Evolutionary conservation across 2,113 vertebrate genomes (phyloP), one percentile per base, ranked within the genome.

Genomic region (Sylvietta virens): DNA sequence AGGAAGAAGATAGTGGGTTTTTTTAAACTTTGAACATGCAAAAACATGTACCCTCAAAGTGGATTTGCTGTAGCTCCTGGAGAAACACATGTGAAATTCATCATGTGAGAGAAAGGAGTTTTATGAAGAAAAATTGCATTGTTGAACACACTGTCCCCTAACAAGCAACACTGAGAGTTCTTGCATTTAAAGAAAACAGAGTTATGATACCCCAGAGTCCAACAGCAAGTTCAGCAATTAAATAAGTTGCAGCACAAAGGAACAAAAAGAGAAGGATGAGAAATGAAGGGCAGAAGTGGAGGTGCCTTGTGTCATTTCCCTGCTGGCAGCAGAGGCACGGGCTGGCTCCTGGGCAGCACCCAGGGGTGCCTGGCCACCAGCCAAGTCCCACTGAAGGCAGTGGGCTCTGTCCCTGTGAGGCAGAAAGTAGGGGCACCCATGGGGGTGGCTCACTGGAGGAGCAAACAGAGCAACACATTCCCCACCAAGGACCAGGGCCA

Each of bases 371-470:
- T 24, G 33, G 35, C 26, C 47, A 30, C 5, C 19, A 11, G 30
- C 1, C 16, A 23, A 57, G 27, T 10, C 33, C 67, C 56, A 5
- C 22, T 4, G 47, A 35, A 47, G 15, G 71, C 10, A 0, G 15
- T 3, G 21, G 37, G 48, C 48, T 77, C 44, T 67, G 57, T 31
- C 20, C 40, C 16, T 17, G 65, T 10, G 21, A 30, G 48, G 15
- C 8, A 15, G 15, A 35, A 1, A n/a, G 64, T 11, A 72, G 2
- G 3, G 30, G 14, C 17, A 27, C 37, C 40, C 20, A 0, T 1
- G 2, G 12, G 15, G 7, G 10, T 7, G 58, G 28, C 26, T 69
- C 45, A 58, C 20, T 8, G 0, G 6, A 31, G 66, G 35, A 80
- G 48, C 30, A 60, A 72, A 56, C 1, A 1, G 44, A 64, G 62